Evolutionary conservation across 2,888 invertebrate species (phyloP), one percentile per base, ranked within the genome.

Genomic region (Eumerus sabulonum): DNA sequence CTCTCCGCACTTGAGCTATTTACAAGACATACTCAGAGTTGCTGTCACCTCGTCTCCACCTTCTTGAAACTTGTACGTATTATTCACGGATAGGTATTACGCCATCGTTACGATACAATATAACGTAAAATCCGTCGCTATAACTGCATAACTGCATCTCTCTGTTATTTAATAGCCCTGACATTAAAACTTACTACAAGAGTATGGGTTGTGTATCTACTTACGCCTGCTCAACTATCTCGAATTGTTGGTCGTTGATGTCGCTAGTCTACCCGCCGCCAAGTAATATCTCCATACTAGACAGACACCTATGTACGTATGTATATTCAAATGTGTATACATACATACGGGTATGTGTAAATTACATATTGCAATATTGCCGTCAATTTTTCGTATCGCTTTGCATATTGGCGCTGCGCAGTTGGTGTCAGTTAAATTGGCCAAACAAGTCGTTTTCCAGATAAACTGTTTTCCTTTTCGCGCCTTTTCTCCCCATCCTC

Each of bases 381-480:
- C 64, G 73, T 79, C 79, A 79, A 68, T 79, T 73, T 74, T 70
- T 68, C 72, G 73, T 73, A 79, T 79, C 74, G 68, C 57, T 72
- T 73, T 68, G 79, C 79, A 79, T 64, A 79, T 73, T 79, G 68
- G 68, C 67, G 48, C 68, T 51, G 59, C 48, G 62, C 56, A 73
- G 50, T 74, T 79, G 64, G 60, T 79, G 79, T 79, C 74, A 79
- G 79, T 68, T 73, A 79, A 70, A 74, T 74, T 73, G 79, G 79
- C 79, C 79, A 64, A 73, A 79, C 77, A 79, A 79, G 79, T 79
- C 73, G 73, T 79, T 74, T 74, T 70, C 56, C 51, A 74, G 74
- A 79, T 79, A 74, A 72, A 62, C 50, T 73, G 7, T 27, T 27
- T 27, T 27, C 27, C 27, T 27, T 27, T 27, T 27, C 27, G 7